Evolutionary conservation across 2,113 vertebrate genomes (phyloP), one percentile per base, ranked within the genome.

Genomic region (Tetrao urogallus): DNA sequence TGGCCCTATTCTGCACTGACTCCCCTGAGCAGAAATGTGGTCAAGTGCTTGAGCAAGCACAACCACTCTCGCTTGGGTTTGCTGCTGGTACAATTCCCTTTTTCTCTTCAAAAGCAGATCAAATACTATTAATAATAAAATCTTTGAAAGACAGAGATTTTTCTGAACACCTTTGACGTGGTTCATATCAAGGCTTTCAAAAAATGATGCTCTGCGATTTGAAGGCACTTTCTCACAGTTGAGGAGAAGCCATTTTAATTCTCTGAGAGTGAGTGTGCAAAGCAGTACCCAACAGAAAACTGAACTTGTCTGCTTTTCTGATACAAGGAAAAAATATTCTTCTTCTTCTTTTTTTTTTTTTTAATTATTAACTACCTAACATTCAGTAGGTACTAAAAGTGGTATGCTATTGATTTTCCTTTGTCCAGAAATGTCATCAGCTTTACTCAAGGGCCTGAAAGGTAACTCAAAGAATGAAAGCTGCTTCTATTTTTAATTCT

Each of bases 351-450:
- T 22, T 22, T 61, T 63, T 63, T 38, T 63, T 63, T 38, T 27
- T 57, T 56, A 93, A 97, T 96, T 95, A 95, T 96, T 94, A 92
- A 95, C 48, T 84, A 89, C 45, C 47, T 78, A 93, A 76, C 86
- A 72, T 94, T 96, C 58, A 88, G 71, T 34, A 80, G 73, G 83
- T 34, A 74, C 78, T 86, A 89, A 77, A 95, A 94, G 57, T 81
- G 63, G 64, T 30, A 76, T 9, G 11, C 10, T 95, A 91, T 94
- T 94, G 94, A 97, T 96, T 95, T 95, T 86, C 54, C 61, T 73
- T 80, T 66, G 28, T 74, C 60, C 73, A 86, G 61, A 92, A 94
- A 89, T 20, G 4, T 89, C 60, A 82, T 36, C 42, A 83, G 28
- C 72, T 95, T 83, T 93, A 91, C 38, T 84, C 78, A 84, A 69